phyloP scores from a whole-genome alignment of 30 jellyfish, hydroid and myxozoan genomes.

The Aurelia aurita region DNA sequence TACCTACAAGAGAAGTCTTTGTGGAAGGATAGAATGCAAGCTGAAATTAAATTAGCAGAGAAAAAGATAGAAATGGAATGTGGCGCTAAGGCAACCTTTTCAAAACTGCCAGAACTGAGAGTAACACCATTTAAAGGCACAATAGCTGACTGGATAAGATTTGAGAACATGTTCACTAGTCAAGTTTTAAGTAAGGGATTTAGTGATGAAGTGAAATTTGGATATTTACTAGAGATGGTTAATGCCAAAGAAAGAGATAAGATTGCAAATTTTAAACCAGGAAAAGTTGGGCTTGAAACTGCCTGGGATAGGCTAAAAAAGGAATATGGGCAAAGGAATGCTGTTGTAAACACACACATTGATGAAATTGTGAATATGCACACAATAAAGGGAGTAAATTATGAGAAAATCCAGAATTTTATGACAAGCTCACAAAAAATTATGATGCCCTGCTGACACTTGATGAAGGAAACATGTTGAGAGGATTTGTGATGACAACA shows the following conservation, averaged over 20 bases:
- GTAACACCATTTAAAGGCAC: too few relatives aligned
- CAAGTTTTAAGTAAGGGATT: too few relatives aligned
- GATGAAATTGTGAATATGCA: too few relatives aligned
- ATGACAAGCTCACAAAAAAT: background rate
- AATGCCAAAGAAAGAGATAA: background rate
- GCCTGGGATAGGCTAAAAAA: background rate
- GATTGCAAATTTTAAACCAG: background rate
- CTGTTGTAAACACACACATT: too few relatives aligned
- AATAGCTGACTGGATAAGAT: too few relatives aligned
- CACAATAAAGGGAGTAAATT: too few relatives aligned
- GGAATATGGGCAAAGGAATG: too few relatives aligned
- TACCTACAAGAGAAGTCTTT: background rate
- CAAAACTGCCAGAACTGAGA: constrained; percentile 17
- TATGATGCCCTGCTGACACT: background rate
- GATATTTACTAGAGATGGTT: background rate
- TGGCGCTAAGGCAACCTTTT: background rate
- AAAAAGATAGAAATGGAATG: constrained; percentile 4
- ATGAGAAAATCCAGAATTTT: too few relatives aligned
- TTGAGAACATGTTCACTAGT: too few relatives aligned
- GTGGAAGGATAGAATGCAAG: background rate
- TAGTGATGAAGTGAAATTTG: background rate
- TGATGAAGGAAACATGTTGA: too few relatives aligned
- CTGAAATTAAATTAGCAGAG: background rate
- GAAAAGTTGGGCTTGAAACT: background rate
- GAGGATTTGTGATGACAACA: background rate